Base-by-base conservation (phyloP, 2,797 vertebrate genomes). In the Sebastiscus tertius region DNA sequence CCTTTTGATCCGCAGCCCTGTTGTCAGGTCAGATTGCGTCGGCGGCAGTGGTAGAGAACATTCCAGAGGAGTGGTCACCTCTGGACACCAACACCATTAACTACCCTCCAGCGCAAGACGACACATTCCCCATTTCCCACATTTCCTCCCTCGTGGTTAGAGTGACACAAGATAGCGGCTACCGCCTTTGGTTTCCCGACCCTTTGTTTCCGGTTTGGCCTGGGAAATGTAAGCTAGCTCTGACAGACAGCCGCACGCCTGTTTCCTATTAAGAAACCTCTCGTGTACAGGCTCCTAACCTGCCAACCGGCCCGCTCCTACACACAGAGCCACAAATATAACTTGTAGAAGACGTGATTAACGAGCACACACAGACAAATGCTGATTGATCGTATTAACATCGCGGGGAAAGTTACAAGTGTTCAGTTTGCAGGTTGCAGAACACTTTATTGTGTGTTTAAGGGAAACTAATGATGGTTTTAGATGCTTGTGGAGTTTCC, bases 161-260 rank as follows among this genome's bases (percentile, higher is more conserved):
- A 88, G 87, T 83, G 93, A 94, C 94, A 93, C 89, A 60, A 88
- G 92, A 95, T 92, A 93, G 91, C 74, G 10, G 89, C 93, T 92
- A 93, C 91, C 56, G 87, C 92, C 89, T 93, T 90, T 90, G 77
- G 75, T 92, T 91, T 73, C 85, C 89, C 54, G 80, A 89, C 90
- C 91, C 70, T 76, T 66, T 91, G 93, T 95, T 95, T 96, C 94
- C 93, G 90, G 79, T 84, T 83, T 26, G 56, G 94, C 95, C 96
- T 95, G 95, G 95, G 96, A 96, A 96, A 94, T 94, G 93, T 91
- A 91, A 91, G 92, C 91, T n/a, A 6, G 88, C 84, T 82, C 89
- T 91, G 91, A 92, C 89, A 93, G 94, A 87, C 88, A 63, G 87
- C 86, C 89, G 39, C 84, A 86, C 75, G 90, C 84, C 93, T 95